These are phyloP conservation scores for Thalpophila matura DNA, from an alignment of 2,888 invertebrate genomes.

Conservation along the genomic window DNA sequence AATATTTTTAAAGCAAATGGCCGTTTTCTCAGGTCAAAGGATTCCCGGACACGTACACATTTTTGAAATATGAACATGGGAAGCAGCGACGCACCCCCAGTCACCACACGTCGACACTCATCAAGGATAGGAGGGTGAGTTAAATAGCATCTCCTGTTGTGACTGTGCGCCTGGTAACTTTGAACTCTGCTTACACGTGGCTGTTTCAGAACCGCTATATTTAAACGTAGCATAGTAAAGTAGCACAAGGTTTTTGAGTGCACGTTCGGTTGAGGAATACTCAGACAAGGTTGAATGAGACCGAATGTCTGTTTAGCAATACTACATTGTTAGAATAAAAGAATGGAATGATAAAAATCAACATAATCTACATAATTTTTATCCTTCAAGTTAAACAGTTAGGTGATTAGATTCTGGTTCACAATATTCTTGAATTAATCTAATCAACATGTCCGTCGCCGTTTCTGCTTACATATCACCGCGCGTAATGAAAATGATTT, in stretches of 20 bases:
- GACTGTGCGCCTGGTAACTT: slow-evolving; percentile 75
- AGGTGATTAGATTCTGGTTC: too few species aligned
- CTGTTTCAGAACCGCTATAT: slow-evolving; percentile 57
- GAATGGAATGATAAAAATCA: too few species aligned
- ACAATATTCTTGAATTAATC: too few species aligned
- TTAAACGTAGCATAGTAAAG: slow-evolving; percentile 38
- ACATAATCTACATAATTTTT: too few species aligned
- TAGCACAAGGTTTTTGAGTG: slow-evolving; percentile 52
- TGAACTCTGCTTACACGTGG: slow-evolving; percentile 77
- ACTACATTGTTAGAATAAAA: too few species aligned
- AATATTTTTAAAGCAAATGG: neutral
- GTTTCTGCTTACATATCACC: too few species aligned
- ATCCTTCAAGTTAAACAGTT: too few species aligned
- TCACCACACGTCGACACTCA: slow-evolving; percentile 85
- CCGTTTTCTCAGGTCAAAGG: slow-evolving; percentile 89
- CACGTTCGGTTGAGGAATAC: slow-evolving; percentile 6
- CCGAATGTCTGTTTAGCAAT: neutral
- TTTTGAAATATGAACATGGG: slow-evolving; percentile 91
- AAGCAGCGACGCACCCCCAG: slow-evolving; percentile 91
- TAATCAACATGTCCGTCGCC: too few species aligned
- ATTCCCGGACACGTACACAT: slow-evolving; percentile 93
- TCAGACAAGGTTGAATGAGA: slow-evolving; percentile 1
- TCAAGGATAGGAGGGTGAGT: slow-evolving; percentile 91
- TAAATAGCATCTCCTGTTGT: slow-evolving; percentile 31
- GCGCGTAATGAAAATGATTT: too few species aligned